Evolutionary conservation across 2,888 invertebrate species (phyloP).

Genomic region (Nemurella pictetii): DNA sequence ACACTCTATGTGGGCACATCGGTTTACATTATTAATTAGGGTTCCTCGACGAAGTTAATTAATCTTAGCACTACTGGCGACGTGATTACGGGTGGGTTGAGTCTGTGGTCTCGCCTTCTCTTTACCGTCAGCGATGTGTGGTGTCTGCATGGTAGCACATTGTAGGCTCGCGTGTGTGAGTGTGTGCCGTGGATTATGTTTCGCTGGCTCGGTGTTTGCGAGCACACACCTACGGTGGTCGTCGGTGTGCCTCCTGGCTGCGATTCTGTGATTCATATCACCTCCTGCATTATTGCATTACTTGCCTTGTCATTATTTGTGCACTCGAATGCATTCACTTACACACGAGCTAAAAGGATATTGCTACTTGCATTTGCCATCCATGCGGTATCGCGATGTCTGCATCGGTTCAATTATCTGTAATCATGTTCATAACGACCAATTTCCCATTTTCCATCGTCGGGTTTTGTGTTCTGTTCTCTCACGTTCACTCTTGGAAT

Average conservation of each 20-base stretch:
- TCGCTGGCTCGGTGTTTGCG: background rate
- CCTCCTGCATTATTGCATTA: background rate
- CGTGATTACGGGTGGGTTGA: background rate
- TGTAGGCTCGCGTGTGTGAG: background rate
- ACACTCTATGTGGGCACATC: background rate
- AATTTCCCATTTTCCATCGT: background rate
- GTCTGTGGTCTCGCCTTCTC: background rate
- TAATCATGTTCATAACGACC: background rate
- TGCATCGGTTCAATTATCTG: background rate
- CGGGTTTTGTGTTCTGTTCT: background rate
- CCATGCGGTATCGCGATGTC: background rate
- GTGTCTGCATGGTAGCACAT: background rate
- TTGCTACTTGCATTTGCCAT: background rate
- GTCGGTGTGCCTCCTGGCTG: background rate
- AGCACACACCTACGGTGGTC: constrained; percentile 3
- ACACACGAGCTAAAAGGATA: background rate
- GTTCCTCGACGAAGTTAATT: background rate
- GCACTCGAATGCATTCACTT: background rate
- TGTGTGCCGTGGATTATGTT: background rate
- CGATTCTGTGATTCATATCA: background rate
- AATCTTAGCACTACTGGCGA: background rate
- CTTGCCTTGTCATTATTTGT: background rate
- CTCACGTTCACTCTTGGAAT: background rate
- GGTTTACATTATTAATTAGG: background rate
- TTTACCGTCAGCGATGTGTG: too few species aligned